These are phyloP conservation scores for Gracilinanus agilis DNA, from an alignment of 2,113 vertebrate genomes.

Conservation along the genomic window DNA sequence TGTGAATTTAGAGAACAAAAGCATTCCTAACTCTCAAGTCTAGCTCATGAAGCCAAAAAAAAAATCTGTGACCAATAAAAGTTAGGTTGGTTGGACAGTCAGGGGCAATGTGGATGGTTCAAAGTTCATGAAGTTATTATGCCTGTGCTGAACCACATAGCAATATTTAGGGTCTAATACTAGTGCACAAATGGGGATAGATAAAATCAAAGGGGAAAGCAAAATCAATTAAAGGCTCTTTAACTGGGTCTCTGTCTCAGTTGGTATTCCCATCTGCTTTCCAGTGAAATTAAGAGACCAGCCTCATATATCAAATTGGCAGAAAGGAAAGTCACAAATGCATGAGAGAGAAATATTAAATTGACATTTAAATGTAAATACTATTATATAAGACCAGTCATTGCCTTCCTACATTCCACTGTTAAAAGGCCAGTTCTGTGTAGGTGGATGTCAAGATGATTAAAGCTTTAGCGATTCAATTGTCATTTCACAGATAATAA, in stretches of 20 bases:
- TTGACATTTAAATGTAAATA: conserved; percentile 67
- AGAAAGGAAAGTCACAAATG: conserved; percentile 58
- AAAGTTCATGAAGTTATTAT: not conserved
- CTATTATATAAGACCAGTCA: conserved; percentile 61
- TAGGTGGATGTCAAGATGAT: conserved; percentile 59
- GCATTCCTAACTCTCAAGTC: not conserved
- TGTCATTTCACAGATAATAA: conserved; percentile 35
- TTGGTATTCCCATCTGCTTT: conserved; percentile 28
- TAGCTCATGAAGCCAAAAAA: not conserved
- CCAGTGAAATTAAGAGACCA: conserved; percentile 43
- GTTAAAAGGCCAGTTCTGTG: conserved; percentile 28
- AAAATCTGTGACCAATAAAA: not conserved
- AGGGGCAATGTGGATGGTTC: not conserved
- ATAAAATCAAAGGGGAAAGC: conserved; percentile 31
- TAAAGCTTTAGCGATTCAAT: conserved; percentile 47
- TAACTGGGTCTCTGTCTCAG: conserved; percentile 21
- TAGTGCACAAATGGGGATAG: conserved; percentile 41
- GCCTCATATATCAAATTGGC: conserved; percentile 55
- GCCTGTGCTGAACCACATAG: not conserved
- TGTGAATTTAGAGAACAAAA: not conserved
- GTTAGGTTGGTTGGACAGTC: not conserved
- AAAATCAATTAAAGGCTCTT: conserved; percentile 58
- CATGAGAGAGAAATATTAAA: conserved; percentile 50
- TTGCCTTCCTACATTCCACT: conserved; percentile 53
- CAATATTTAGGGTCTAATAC: not conserved